Evolutionary conservation across 2,888 invertebrate species (phyloP).

Genomic region (Aromia moschata): DNA sequence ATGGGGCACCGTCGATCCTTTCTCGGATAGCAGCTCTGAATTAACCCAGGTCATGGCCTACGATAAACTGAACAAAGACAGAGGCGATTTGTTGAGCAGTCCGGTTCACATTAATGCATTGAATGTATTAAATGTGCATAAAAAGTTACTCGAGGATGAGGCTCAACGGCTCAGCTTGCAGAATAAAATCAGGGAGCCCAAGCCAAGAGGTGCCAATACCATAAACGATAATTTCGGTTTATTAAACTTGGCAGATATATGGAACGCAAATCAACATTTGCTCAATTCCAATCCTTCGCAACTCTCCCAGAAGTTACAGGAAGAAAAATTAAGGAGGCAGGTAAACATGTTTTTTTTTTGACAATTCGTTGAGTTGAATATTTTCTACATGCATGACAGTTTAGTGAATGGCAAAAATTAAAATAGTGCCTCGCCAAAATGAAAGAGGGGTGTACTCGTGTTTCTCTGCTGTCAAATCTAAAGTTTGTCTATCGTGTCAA

Average conservation of each 20-base stretch:
- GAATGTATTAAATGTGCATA: conserved; percentile 48
- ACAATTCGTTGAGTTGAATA: too few species aligned
- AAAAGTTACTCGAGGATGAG: conserved; percentile 42
- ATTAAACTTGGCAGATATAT: conserved; percentile 71
- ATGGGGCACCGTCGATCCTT: conserved; percentile 25
- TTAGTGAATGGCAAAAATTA: too few species aligned
- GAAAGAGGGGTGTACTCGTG: too few species aligned
- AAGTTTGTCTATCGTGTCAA: too few species aligned
- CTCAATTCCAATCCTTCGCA: conserved; percentile 45
- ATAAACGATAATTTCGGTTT: conserved; percentile 40
- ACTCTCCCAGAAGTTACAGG: conserved; percentile 69
- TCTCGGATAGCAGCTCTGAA: conserved; percentile 49
- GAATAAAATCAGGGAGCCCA: conserved; percentile 24
- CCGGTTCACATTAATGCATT: conserved; percentile 50
- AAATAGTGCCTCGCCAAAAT: too few species aligned
- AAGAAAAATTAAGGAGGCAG: conserved; percentile 80
- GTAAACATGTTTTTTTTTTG: conserved; percentile 62
- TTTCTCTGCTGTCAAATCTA: too few species aligned
- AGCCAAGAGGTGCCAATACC: conserved; percentile 36
- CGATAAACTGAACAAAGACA: conserved; percentile 31
- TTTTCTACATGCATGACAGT: too few species aligned
- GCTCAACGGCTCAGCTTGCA: conserved; percentile 29
- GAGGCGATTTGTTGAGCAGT: conserved; percentile 33
- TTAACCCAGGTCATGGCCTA: conserved; percentile 51
- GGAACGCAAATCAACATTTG: conserved; percentile 59